phyloP scores from a whole-genome alignment of 2,797 vertebrate genomes.

The Amblyraja radiata region DNA sequence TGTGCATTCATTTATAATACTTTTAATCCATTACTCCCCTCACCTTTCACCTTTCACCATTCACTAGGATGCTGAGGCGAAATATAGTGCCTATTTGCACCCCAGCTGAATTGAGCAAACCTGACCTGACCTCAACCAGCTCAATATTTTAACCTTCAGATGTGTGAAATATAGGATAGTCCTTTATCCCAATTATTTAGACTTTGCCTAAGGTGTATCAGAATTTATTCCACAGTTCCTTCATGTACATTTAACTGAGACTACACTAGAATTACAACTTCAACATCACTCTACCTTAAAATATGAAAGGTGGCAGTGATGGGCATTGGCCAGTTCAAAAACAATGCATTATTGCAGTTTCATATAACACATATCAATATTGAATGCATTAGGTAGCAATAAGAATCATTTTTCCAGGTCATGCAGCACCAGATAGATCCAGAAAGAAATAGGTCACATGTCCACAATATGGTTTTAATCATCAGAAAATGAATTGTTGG shows the following conservation, averaged over 20 bases:
- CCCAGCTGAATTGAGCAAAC: neutral
- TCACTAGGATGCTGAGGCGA: neutral
- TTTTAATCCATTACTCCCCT: too few relatives aligned
- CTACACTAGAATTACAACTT: neutral
- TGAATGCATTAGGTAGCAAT: neutral
- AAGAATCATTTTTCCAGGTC: conserved; percentile 7
- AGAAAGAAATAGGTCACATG: neutral
- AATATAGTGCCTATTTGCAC: neutral
- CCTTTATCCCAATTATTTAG: neutral
- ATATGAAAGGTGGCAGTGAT: conserved; percentile 11
- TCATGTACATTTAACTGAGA: neutral
- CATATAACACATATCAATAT: conserved; percentile 32
- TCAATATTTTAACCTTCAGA: neutral
- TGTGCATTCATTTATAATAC: too few relatives aligned
- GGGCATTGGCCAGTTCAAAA: neutral
- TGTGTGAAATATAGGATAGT: neutral
- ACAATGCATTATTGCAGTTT: conserved; percentile 11
- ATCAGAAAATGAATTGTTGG: neutral
- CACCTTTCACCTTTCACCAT: too few relatives aligned
- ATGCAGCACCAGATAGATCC: neutral
- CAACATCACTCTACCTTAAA: neutral
- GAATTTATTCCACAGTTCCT: neutral
- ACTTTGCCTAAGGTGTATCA: neutral
- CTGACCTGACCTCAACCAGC: neutral
- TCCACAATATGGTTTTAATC: neutral